phyloP scores from a whole-genome alignment of 2,113 vertebrate species.

The Chionis minor region DNA sequence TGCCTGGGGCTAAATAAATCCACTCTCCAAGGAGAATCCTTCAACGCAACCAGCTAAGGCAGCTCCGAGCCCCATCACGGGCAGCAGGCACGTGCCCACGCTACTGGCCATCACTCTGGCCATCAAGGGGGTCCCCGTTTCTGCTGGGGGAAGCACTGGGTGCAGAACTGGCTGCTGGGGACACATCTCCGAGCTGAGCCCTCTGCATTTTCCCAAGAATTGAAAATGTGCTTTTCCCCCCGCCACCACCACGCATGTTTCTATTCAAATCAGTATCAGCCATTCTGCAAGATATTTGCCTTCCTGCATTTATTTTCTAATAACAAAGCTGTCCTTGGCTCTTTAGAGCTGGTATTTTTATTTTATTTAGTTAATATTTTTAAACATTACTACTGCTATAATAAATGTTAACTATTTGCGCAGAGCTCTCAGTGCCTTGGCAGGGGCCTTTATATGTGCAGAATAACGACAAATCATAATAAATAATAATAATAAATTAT shows the following conservation, averaged over 20 bases:
- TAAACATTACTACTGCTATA: constrained; percentile 50
- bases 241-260: background rate
- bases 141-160: background rate
- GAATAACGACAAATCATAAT: constrained; percentile 64
- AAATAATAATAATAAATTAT: constrained; percentile 73
- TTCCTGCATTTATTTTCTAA: constrained; percentile 59
- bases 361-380: constrained; percentile 70
- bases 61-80: accelerated
- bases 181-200: background rate
- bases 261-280: constrained; percentile 55
- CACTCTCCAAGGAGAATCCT: background rate
- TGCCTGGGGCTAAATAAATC: background rate
- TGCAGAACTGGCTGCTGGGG: background rate
- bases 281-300: constrained; percentile 43
- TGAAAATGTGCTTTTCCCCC: background rate
- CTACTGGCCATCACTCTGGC: accelerated
- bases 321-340: constrained; percentile 58
- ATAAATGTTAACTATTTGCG: constrained; percentile 63
- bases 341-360: constrained; percentile 62
- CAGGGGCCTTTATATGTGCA: constrained; percentile 36
- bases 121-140: accelerated
- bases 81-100: accelerated
- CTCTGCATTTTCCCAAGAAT: background rate
- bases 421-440: constrained; percentile 37
- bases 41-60: accelerated